These are phyloP conservation scores for Bradypodion ventrale DNA, from an alignment of 2,797 vertebrate species.

Conservation along the genomic window DNA sequence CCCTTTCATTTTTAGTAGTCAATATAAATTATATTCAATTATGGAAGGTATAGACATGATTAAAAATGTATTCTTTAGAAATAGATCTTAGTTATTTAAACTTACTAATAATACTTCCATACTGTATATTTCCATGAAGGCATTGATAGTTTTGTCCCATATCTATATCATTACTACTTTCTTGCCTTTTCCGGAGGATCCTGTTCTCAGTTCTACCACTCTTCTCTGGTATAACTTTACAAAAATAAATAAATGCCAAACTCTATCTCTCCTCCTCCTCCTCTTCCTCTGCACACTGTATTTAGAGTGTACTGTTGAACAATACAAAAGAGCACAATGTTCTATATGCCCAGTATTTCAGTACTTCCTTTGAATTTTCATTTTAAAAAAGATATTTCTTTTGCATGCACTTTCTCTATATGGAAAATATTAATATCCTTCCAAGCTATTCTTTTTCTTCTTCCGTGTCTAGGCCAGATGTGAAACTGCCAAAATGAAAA, in stretches of 20 bases:
- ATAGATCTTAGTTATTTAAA: not conserved
- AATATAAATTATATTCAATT: not conserved
- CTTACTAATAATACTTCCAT: not conserved
- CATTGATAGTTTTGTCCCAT: not conserved
- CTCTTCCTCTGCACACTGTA: constrained; percentile 37
- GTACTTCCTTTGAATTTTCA: not conserved
- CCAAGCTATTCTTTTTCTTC: too few relatives aligned
- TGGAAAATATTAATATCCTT: not conserved
- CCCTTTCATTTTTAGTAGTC: not conserved
- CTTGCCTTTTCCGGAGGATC: not conserved
- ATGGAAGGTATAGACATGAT: too few relatives aligned
- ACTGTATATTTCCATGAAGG: not conserved
- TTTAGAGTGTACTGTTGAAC: not conserved
- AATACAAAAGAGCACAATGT: not conserved
- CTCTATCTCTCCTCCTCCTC: constrained; percentile 1
- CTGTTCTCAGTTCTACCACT: constrained; percentile 22
- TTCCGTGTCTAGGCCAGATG: too few relatives aligned
- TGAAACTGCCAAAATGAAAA: too few relatives aligned
- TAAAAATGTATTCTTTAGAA: not conserved
- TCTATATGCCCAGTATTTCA: not conserved
- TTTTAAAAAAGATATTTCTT: not conserved
- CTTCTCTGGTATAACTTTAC: constrained; percentile 10
- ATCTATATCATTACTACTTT: not conserved
- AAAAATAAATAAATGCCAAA: constrained; percentile 28
- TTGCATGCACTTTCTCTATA: not conserved